These are phyloP conservation scores for Mobula hypostoma DNA, from an alignment of 2,113 vertebrate species.

Conservation along the genomic window DNA sequence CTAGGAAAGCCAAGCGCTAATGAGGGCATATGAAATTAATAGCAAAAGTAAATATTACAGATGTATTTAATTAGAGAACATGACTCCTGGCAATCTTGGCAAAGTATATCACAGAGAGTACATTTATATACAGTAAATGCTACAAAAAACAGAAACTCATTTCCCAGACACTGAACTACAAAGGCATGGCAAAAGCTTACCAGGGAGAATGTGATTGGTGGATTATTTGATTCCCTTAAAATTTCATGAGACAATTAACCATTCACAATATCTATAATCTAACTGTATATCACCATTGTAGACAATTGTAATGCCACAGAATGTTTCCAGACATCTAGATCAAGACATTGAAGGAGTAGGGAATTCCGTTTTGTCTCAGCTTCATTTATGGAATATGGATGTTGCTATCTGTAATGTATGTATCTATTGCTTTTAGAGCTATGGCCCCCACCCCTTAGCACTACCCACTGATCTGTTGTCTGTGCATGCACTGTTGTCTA, in stretches of 20 bases:
- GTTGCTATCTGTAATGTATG: too few species aligned
- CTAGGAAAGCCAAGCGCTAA: too few species aligned
- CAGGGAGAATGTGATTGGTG: neutral
- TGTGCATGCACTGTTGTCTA: too few species aligned
- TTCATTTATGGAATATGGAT: too few species aligned
- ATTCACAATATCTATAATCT: neutral
- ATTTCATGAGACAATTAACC: neutral
- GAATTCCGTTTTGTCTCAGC: neutral
- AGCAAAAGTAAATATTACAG: neutral
- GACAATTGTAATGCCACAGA: neutral
- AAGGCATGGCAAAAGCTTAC: neutral
- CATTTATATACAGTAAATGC: neutral
- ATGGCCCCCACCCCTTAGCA: too few species aligned
- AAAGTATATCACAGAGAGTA: neutral
- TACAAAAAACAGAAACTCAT: neutral
- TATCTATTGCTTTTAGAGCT: too few species aligned
- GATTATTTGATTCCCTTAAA: neutral
- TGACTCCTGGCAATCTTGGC: neutral
- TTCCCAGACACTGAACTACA: neutral
- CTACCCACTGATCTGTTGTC: too few species aligned
- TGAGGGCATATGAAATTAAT: neutral
- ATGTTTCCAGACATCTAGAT: neutral
- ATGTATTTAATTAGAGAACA: neutral
- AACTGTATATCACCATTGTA: neutral
- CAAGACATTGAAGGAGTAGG: neutral